Percentiles rank a stretch among this genome's conserved stretches.
phyloP scores from a whole-genome alignment of 2,888 invertebrate genomes.

The Nematopogon swammerdamellus region DNA sequence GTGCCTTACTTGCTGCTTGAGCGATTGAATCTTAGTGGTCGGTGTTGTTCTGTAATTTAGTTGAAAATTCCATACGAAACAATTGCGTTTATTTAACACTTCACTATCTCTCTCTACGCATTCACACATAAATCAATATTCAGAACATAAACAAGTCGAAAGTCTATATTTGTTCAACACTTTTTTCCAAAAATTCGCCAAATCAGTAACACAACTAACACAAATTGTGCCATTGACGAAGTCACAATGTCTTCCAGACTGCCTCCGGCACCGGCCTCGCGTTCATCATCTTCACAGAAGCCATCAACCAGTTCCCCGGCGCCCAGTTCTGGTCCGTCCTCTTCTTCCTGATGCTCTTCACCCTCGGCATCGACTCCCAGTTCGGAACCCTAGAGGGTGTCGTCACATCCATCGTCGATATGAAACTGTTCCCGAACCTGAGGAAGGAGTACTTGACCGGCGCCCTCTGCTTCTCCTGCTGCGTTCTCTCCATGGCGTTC shows the following conservation, averaged over 20 bases:
- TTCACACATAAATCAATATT: too few relatives aligned
- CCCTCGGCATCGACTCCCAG: slow-evolving; percentile 94
- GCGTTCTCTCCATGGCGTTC: slow-evolving; percentile 83
- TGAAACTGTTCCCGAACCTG: slow-evolving; percentile 89
- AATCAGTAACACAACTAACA: too few relatives aligned
- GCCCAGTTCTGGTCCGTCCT: slow-evolving; percentile 95
- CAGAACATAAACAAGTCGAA: too few relatives aligned
- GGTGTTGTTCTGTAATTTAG: too few relatives aligned
- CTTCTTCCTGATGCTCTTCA: slow-evolving; percentile 96
- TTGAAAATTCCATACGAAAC: too few relatives aligned
- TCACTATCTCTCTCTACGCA: too few relatives aligned
- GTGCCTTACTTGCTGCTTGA: too few relatives aligned
- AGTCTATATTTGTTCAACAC: too few relatives aligned
- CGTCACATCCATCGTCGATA: slow-evolving; percentile 91
- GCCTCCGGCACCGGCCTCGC: slow-evolving; percentile 95
- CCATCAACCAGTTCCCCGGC: slow-evolving; percentile 95
- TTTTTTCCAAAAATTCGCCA: too few relatives aligned
- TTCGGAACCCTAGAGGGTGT: slow-evolving; percentile 96
- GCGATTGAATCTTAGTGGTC: too few relatives aligned
- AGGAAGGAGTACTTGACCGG: slow-evolving; percentile 88
- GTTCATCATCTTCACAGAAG: slow-evolving; percentile 97
- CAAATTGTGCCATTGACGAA: too few relatives aligned
- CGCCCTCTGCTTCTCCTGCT: slow-evolving; percentile 76
- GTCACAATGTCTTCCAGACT: slow-evolving; percentile 63
- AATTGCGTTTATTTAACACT: too few relatives aligned